Conservation (phyloP, 2,888 invertebrate genomes). For the Plagodis pulveraria region DNA sequence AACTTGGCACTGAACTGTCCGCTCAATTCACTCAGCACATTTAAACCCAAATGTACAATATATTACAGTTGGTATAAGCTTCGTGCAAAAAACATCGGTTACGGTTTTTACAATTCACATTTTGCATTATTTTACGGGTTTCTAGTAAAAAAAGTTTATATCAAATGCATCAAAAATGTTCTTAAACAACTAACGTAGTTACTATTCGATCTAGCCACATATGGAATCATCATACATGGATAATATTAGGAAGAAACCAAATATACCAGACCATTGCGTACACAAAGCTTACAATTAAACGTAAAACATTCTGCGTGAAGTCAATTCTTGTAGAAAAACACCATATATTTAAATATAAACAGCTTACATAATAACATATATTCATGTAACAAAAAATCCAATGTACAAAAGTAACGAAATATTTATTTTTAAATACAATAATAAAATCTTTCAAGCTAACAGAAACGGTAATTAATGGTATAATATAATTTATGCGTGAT, state of each 20-base stretch:
- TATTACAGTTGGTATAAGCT: conserved; percentile 81
- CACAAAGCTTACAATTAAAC: conserved; percentile 76
- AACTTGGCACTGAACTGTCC: conserved; percentile 80
- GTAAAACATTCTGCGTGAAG: conserved; percentile 73
- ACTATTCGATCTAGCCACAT: conserved; percentile 73
- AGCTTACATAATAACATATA: conserved; percentile 82
- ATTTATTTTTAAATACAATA: conserved; percentile 75
- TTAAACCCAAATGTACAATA: conserved; percentile 85
- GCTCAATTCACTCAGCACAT: conserved; percentile 83
- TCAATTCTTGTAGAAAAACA: conserved; percentile 77
- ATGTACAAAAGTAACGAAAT: conserved; percentile 83
- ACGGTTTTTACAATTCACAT: conserved; percentile 79
- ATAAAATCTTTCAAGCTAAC: conserved; percentile 75
- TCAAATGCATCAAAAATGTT: conserved; percentile 85
- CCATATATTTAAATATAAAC: conserved; percentile 75
- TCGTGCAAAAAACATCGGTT: conserved; percentile 79
- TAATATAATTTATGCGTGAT: conserved; percentile 52
- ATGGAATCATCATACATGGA: conserved; percentile 74
- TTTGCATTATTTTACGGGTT: conserved; percentile 75
- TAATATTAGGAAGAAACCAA: conserved; percentile 76
- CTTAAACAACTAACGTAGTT: conserved; percentile 84
- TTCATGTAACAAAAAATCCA: conserved; percentile 80
- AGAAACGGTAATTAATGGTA: conserved; percentile 70
- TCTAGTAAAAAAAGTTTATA: conserved; percentile 85
- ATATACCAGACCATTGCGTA: conserved; percentile 78